Evolutionary conservation across 2,888 invertebrate species (phyloP), one percentile per base, ranked within the genome.

Genomic region (Athalia circularis): DNA sequence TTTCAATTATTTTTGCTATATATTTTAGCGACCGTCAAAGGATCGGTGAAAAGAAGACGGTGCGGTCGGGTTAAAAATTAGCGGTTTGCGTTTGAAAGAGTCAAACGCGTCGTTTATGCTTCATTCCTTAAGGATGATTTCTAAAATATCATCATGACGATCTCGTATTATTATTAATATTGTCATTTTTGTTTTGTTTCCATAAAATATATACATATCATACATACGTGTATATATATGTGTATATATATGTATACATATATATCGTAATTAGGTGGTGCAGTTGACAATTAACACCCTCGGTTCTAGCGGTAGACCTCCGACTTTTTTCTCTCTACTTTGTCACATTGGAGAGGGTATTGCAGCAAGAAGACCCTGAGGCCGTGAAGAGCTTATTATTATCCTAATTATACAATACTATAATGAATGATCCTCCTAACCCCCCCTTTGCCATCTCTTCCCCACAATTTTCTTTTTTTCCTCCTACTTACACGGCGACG

Each of bases 391-490:
- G 88, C 89, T 88, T 90, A 89, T 90, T 89, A 90, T 89, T 87
- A 89, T 90, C 90, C 90, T 89, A 90, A 90, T 90, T 90, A 90
- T 87, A 89, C 88, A 88, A 89, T 89, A 88, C 86, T 85, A 85
- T 87, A 88, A 89, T 89, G 89, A 90, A 88, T 87, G 85, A 84
- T 86, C 74, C 64, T 62, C 15, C 64, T 50, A 8, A 43, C 47
- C 59, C 65, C 50, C 29, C 61, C 57, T 79, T 78, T 81, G 65
- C 77, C 61, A 72, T 64, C 79, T 76, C 77, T 80, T 70, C 77
- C 82, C 84, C 5, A 8, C 15, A 6, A 29, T 67, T 29, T 9
- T 77, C 84, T 80, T 72, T 81, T 81, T 79, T 80, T 77, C 74
- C 75, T 72, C 76, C 83, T 83, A 62, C 62, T 29, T 62, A 62